Conservation (phyloP, 2,797 vertebrate species). For the Antrozous pallidus region DNA sequence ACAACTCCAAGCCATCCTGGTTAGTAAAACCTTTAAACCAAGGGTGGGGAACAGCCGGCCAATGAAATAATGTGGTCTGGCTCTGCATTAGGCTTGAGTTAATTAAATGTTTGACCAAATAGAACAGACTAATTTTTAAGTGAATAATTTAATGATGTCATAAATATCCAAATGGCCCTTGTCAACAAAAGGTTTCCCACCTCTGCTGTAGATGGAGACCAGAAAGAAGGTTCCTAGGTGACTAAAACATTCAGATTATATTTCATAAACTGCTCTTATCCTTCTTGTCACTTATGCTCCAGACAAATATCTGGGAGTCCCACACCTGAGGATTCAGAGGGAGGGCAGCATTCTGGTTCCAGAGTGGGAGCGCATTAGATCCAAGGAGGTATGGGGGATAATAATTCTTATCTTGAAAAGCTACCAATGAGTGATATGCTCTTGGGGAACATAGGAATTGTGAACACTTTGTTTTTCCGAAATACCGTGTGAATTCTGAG, state of each 20-base stretch:
- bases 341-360: neutral
- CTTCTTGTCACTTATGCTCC: neutral
- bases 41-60: too few relatives aligned
- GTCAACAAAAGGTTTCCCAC: too few relatives aligned
- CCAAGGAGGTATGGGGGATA: too few relatives aligned
- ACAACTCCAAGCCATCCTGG: neutral
- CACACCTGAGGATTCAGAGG: neutral
- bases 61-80: too few relatives aligned
- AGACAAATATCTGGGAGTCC: rapidly evolving
- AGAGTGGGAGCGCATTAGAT: neutral
- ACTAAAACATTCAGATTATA: neutral
- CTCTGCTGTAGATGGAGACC: too few relatives aligned
- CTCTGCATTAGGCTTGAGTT: too few relatives aligned
- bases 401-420: neutral
- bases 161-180: too few relatives aligned
- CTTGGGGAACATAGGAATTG: neutral
- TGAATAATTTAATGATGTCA: too few relatives aligned
- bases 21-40: neutral
- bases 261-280: neutral
- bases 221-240: neutral
- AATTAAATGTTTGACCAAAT: too few relatives aligned
- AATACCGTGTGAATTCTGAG: neutral
- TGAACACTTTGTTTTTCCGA: neutral
- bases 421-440: neutral
- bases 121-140: too few relatives aligned